Evolutionary conservation across 2,797 vertebrate genomes (phyloP), one percentile per base, ranked within the genome.

Genomic region (Caiman crocodilus): DNA sequence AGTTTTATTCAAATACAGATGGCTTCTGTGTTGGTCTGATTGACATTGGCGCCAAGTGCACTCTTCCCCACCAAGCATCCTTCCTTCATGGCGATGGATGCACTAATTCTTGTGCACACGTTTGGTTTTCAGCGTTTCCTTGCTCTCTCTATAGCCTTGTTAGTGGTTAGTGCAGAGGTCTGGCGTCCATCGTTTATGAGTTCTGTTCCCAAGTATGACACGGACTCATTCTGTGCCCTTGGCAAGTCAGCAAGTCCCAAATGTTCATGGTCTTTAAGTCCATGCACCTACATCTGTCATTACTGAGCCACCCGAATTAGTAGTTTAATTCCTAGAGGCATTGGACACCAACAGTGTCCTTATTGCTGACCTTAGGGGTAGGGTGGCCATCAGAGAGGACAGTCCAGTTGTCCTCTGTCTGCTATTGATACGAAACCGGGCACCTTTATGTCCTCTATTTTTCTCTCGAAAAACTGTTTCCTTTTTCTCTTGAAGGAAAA

Each of bases 81-180:
- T 7, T 50, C 71, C 85, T 50, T 74, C 21, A 58, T 15, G 25
- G 69, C 57, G n/a, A 76, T 14, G 57, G 30, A 71, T 2, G 2
- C 32, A 61, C 64, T 63, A 67, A 14, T 67, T 57, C 4, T 50
- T 55, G 21, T 63, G n/a, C 14, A 65, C n/a, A 28, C 0, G 0
- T 11, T 80, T 42, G 5, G 87, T 73, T 89, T 90, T 64, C 69
- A 84, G 14, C 55, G 14, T 25, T 78, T 76, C 81, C 55, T 84
- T 26, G 17, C 30, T 26, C 30, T 59, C 13, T 18, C n/a, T 18
- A 13, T 23, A 50, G 9, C 8, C 12, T 89, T 83, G 14, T 60
- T 90, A 86, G 75, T 61, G 63, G n/a, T 88, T 64, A 76, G 3
- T 1, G 4, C 8, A 4, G 7, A 76, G 13, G 2, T 55, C 71